A percentile compares a stretch with the other conserved stretches of the same genome.
Evolutionary conservation across 2,888 invertebrate species (phyloP).

Genomic region (Flexamia atlantica): DNA sequence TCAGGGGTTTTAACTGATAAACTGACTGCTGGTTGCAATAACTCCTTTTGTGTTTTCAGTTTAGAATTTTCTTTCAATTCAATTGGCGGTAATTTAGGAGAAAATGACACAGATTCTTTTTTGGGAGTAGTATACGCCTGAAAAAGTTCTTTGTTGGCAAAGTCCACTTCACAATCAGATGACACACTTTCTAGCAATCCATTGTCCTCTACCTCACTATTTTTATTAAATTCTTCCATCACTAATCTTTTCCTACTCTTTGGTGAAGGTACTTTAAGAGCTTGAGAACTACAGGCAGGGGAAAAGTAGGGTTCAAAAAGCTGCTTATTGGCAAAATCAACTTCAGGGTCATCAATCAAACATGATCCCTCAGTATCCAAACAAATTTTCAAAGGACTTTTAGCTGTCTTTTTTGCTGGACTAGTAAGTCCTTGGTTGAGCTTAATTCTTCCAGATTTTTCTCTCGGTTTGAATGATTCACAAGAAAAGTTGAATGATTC

Average conservation of each 20-base stretch:
- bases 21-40: neutral
- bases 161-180: constrained; percentile 10
- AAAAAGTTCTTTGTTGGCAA: constrained; percentile 24
- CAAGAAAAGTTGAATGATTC: neutral
- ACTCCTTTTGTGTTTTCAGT: neutral
- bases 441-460: neutral
- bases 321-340: neutral
- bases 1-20: neutral
- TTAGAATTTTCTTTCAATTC: neutral
- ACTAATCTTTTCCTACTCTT: neutral
- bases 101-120: neutral
- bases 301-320: neutral
- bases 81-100: too few species aligned
- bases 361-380: neutral
- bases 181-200: neutral
- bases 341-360: neutral
- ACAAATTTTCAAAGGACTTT: neutral
- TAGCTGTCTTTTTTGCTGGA: neutral
- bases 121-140: neutral
- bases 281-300: neutral
- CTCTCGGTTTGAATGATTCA: too few species aligned
- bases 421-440: neutral
- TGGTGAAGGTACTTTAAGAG: neutral
- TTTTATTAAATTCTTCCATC: neutral
- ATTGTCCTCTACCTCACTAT: neutral